Evolutionary conservation across 2,888 invertebrate genomes (phyloP).

Genomic region (Tanytarsus gracilentus): DNA sequence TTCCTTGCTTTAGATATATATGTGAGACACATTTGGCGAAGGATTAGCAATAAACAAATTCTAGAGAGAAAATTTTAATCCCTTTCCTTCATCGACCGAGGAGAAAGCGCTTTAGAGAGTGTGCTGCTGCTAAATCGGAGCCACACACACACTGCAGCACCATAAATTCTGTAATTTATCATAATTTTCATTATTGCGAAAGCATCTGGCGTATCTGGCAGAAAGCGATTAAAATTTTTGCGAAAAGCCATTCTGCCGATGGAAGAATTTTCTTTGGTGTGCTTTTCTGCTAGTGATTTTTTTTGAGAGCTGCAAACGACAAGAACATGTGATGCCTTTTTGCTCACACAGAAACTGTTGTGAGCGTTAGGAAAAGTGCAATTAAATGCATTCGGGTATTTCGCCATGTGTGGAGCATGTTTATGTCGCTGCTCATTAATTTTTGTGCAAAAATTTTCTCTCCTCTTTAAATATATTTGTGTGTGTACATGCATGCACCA

Average conservation of each 20-base stretch:
- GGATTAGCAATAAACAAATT: constrained; percentile 28
- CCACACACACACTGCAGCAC: constrained; percentile 18
- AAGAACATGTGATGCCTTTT: constrained; percentile 14
- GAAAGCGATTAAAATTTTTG: constrained; percentile 27
- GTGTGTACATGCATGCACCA: not conserved
- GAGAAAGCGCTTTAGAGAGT: not conserved
- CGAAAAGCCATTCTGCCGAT: constrained; percentile 22
- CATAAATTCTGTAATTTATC: constrained; percentile 28
- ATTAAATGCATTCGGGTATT: constrained; percentile 24
- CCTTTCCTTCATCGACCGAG: constrained; percentile 18
- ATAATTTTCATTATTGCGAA: constrained; percentile 26
- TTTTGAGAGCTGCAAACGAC: constrained; percentile 7
- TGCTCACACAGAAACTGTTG: not conserved
- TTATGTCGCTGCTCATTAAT: constrained; percentile 27
- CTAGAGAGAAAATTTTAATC: constrained; percentile 23
- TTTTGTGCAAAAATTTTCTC: constrained; percentile 6
- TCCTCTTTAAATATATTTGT: not conserved
- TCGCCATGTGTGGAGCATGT: constrained; percentile 1
- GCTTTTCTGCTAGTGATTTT: not conserved
- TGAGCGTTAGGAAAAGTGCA: constrained; percentile 17
- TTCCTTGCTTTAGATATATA: no score
- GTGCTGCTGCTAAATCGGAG: not conserved
- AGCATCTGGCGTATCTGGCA: constrained; percentile 24
- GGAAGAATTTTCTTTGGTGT: constrained; percentile 6
- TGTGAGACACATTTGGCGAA: constrained; percentile 22